Percentiles rank a stretch among this genome's conserved stretches.
Evolutionary conservation across 2,888 invertebrate genomes (phyloP).

Genomic region (Heliconius aoede): DNA sequence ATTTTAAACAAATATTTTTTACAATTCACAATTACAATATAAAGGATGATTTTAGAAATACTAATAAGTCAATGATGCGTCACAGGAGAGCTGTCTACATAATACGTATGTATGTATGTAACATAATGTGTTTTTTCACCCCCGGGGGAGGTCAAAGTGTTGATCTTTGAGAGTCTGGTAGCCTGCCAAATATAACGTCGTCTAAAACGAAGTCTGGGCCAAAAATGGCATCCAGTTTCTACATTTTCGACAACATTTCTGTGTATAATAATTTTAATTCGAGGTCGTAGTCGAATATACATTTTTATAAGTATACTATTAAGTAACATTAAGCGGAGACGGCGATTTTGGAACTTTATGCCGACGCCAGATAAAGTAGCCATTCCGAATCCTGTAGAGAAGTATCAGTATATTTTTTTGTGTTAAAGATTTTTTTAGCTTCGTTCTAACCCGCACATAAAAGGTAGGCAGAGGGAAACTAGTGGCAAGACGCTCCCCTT

Average conservation of each 20-base stretch:
- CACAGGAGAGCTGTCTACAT: neutral
- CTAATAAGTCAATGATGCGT: neutral
- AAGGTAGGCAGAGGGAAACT: too few species aligned
- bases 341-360: neutral
- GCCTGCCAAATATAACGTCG: conserved; percentile 37
- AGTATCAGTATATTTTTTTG: neutral
- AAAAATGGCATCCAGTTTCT: conserved; percentile 30
- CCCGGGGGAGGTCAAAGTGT: conserved; percentile 32
- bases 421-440: neutral
- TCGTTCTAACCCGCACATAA: too few species aligned
- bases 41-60: neutral
- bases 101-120: conserved; percentile 14
- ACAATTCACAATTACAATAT: neutral
- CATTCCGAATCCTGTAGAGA: neutral
- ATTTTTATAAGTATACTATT: conserved; percentile 13
- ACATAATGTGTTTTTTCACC: conserved; percentile 42
- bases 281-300: conserved; percentile 7
- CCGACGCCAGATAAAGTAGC: neutral
- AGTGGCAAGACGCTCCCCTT: too few species aligned
- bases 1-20: too few species aligned
- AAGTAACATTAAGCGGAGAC: conserved; percentile 5
- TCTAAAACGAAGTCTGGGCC: conserved; percentile 27
- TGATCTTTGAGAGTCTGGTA: conserved; percentile 36
- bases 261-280: conserved; percentile 16
- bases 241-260: conserved; percentile 23